Conservation (phyloP, 92 coral and sea anemone species). For the Heteractis magnifica region DNA sequence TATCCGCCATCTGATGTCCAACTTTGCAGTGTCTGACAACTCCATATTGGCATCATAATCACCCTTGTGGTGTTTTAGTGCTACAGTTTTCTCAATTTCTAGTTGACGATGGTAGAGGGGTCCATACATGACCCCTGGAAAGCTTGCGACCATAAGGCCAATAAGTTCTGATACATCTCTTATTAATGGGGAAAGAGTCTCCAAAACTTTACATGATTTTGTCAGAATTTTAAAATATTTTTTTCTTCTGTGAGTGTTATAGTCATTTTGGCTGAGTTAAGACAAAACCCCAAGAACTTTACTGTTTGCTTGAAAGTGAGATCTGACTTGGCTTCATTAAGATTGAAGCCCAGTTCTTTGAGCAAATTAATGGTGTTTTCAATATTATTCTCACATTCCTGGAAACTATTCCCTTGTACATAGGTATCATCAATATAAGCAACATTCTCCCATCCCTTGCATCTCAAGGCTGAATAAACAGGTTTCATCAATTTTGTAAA, state of each 20-base stretch:
- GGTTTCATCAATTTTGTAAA: constrained; percentile 36
- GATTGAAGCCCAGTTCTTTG: constrained; percentile 19
- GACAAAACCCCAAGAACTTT: constrained; percentile 36
- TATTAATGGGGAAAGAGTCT: background rate
- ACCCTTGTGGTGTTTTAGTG: constrained; percentile 21
- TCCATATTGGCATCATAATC: constrained; percentile 23
- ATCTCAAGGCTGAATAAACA: constrained; percentile 5
- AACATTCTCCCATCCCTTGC: constrained; percentile 39
- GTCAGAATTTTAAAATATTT: background rate
- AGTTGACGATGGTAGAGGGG: constrained; percentile 30
- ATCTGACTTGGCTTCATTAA: constrained; percentile 31
- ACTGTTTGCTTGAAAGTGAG: constrained; percentile 7
- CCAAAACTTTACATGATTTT: background rate
- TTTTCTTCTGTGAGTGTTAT: background rate
- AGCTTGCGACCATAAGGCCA: constrained; percentile 7
- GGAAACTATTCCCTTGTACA: constrained; percentile 20
- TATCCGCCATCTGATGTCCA: constrained; percentile 42
- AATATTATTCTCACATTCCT: constrained; percentile 14
- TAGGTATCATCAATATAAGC: constrained; percentile 34
- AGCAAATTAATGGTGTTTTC: constrained; percentile 13
- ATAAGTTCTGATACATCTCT: background rate
- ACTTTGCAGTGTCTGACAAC: constrained; percentile 34
- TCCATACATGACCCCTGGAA: constrained; percentile 42
- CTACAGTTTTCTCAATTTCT: constrained; percentile 11
- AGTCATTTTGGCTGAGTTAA: constrained; percentile 28